Evolutionary conservation across 1,140 invertebrate species (phyloP), one percentile per base, ranked within the genome.

Genomic region (Drosophila seguyi): DNA sequence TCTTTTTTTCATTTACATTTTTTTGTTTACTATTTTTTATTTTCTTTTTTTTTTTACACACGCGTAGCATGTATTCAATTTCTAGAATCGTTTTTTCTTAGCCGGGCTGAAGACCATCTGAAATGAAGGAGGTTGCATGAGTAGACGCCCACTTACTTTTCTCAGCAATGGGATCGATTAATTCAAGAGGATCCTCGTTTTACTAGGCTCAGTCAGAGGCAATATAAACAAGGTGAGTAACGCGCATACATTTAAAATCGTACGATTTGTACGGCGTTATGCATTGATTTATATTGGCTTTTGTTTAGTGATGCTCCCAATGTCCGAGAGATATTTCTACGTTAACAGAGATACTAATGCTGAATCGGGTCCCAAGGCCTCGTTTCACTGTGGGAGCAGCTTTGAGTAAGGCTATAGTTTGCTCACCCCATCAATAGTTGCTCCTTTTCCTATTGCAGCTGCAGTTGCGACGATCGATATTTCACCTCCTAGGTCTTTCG

Each of bases 361-460:
- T 48, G 25, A 14, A 8, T 10, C 42, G 45, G 22, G 14, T 47
- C 1, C 14, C 25, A n/a, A 39, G 59, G 2, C 22, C 48, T 34
- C 16, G 22, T 22, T n/a, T 29, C 31, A 56, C 53, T 36, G 61
- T 14, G 29, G 11, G 18, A 27, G 16, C 41, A 58, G 16, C 18
- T 27, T 34, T 58, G 41, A 58, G 5, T 25, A 31, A 6, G 1
- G 14, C 1, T 6, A 16, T 2, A 11, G 45, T 31, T 7, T 42
- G 48, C 84, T 88, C 58, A 88, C 85, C 85, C 76, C 68, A 77
- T 78, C 55, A 66, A 48, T 74, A 80, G 79, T 87, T 80, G 80
- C 77, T 84, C 67, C 42, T 56, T 80, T 80, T 63, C 47, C 52
- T 71, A 41, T 42, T 65, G 76, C 62, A 77, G 69, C 27, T 74